Conservation (phyloP, 2,888 invertebrate genomes). For the Candidula unifasciata region DNA sequence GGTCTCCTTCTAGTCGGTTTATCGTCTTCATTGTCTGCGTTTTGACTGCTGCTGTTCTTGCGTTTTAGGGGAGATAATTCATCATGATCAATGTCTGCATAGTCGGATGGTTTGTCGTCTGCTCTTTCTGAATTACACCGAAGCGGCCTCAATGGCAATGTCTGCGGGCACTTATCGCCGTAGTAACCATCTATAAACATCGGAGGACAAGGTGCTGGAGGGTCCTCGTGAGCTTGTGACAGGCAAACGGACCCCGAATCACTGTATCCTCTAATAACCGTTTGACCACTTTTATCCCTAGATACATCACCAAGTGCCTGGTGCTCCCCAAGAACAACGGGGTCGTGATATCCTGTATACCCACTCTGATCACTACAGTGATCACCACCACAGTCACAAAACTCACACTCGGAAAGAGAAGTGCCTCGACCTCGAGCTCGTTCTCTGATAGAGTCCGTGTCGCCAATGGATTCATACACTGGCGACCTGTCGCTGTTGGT, state of each 20-base stretch:
- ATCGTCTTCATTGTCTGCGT: background rate
- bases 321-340: background rate
- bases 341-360: slow-evolving; percentile 31
- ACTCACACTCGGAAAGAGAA: slow-evolving; percentile 45
- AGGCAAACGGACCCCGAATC: background rate
- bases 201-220: slow-evolving; percentile 48
- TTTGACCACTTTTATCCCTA: slow-evolving; percentile 10
- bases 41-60: slow-evolving; percentile 34
- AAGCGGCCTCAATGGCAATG: slow-evolving; percentile 53
- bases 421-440: slow-evolving; percentile 12
- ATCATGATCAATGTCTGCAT: slow-evolving; percentile 34
- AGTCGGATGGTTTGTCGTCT: background rate
- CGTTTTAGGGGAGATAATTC: slow-evolving; percentile 38
- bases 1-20: slow-evolving; percentile 34
- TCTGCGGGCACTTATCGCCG: slow-evolving; percentile 53
- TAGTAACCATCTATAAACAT: slow-evolving; percentile 52
- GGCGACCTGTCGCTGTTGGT: slow-evolving; percentile 57
- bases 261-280: slow-evolving; percentile 36
- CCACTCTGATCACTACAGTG: slow-evolving; percentile 22
- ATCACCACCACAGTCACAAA: slow-evolving; percentile 45
- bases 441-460: slow-evolving; percentile 51
- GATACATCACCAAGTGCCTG: background rate
- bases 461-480: slow-evolving; percentile 60
- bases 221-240: slow-evolving; percentile 28
- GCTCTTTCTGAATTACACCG: slow-evolving; percentile 24